Conservation (phyloP, 1,140 invertebrate species). For the Euborellia annulipes region DNA sequence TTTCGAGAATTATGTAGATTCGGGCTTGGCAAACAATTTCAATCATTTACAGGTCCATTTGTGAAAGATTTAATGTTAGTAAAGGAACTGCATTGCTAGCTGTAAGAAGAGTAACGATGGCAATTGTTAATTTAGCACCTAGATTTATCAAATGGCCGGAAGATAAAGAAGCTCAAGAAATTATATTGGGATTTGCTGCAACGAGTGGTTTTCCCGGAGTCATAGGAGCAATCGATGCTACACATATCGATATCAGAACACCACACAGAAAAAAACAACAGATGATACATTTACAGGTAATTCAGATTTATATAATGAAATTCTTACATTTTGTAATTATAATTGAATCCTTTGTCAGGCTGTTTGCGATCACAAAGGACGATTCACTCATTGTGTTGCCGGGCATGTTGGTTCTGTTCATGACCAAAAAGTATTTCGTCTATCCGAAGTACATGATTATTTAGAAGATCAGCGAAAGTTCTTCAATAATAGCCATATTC, state of each 20-base stretch:
- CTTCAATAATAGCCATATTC: slow-evolving; percentile 12
- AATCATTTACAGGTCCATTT: slow-evolving; percentile 13
- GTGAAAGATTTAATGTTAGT: slow-evolving; percentile 15
- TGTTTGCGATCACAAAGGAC: slow-evolving; percentile 11
- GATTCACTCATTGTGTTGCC: slow-evolving; percentile 10
- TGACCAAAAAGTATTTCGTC: slow-evolving; percentile 10
- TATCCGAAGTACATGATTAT: slow-evolving; percentile 9
- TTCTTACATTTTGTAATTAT: slow-evolving; percentile 1
- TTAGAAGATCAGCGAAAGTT: slow-evolving; percentile 8
- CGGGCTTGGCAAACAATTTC: no score
- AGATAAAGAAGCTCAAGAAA: slow-evolving; percentile 6
- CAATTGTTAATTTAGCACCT: slow-evolving; percentile 9
- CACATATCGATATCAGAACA: no score
- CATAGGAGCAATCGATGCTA: no score
- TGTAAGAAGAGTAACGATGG: slow-evolving; percentile 10
- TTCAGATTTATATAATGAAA: slow-evolving; percentile 3
- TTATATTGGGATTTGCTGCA: slow-evolving; percentile 12
- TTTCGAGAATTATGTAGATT: no score
- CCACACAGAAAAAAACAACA: slow-evolving; percentile 11
- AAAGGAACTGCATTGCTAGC: slow-evolving; percentile 9
- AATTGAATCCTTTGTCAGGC: slow-evolving; percentile 7
- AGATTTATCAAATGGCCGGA: slow-evolving; percentile 14
- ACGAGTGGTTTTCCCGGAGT: slow-evolving; percentile 10
- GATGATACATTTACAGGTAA: slow-evolving; percentile 11
- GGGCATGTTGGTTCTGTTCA: slow-evolving; percentile 12